Base-by-base conservation (phyloP, 1,140 invertebrate species). In the Drosophila saltans region DNA sequence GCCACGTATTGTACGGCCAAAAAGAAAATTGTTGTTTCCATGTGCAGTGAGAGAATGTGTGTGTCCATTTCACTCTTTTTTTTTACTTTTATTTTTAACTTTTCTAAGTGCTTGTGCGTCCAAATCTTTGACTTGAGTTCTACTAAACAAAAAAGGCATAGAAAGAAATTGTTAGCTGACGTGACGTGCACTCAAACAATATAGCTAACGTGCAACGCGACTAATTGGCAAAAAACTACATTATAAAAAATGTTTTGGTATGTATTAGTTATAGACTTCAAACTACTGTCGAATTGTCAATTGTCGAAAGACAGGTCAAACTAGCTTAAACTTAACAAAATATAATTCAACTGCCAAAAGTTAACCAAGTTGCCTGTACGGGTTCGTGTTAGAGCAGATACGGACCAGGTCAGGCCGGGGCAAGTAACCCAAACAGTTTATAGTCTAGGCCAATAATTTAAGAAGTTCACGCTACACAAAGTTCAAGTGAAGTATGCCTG, bases 391-490 rank as follows among this genome's bases (percentile, higher is more conserved):
- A 7, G 45, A 3, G 45, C n/a, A 10, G 16, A 16, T 16, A 16
- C 16, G 0, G 45, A 8, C 8, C 45, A 52, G 45, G 45, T 52
- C 21, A 41, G 24, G 24, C 24, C 4, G 58, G 33, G 9, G 4
- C 57, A 16, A 52, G 69, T 21, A 48, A 26, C 39, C 60, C 61
- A 65, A 67, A 72, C 82, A 86, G 78, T 76, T 76, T 86, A 81
- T 86, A 59, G 59, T 57, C 70, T 56, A 61, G 74, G 80, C 83
- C 77, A 89, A 88, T 88, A 88, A 88, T 88, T 88, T 84, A 90
- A 89, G 84, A 84, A 89, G 74, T 90, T 84, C 84, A 88, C 78
- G 85, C 84, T 78, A 88, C 84, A 78, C 82, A 81, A 89, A 88
- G 84, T 88, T 89, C 83, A 89, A 80, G 73, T 80, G 70, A 83